Evolutionary conservation across 2,113 vertebrate species (phyloP).

Genomic region (Ranitomeya imitator): DNA sequence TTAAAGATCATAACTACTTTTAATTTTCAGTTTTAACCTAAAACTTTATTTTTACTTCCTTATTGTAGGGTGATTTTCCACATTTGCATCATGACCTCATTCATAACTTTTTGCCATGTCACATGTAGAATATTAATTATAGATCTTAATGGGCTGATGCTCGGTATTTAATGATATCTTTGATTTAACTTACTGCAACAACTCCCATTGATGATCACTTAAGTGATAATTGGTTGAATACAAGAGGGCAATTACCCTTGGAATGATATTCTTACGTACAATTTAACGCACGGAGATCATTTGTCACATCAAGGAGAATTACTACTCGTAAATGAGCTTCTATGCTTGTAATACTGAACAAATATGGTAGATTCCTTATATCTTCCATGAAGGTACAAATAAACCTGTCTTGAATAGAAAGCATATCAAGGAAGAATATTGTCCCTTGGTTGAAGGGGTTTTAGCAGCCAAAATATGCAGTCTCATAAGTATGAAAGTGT

Average conservation of each 20-base stretch:
- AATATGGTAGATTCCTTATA: background rate
- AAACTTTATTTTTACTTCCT: background rate
- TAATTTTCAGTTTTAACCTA: background rate
- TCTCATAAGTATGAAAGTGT: background rate
- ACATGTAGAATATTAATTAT: conserved; percentile 9
- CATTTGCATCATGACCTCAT: background rate
- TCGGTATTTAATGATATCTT: conserved; percentile 23
- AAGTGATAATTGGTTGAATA: background rate
- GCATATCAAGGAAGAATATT: background rate
- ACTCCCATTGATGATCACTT: conserved; percentile 14
- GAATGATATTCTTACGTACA: background rate
- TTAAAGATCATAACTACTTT: background rate
- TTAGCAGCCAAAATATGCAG: background rate
- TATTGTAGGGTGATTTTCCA: background rate
- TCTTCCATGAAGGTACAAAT: too few relatives aligned
- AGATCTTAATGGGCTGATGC: conserved; percentile 6
- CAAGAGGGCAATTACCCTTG: background rate
- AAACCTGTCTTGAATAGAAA: background rate
- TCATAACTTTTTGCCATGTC: background rate
- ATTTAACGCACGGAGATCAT: background rate
- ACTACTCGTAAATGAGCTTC: background rate
- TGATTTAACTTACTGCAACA: background rate
- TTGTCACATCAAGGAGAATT: background rate
- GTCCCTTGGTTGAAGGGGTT: background rate
- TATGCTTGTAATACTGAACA: background rate